Evolutionary conservation across 1,140 invertebrate genomes (phyloP).

Genomic region (Sycobia sp.): DNA sequence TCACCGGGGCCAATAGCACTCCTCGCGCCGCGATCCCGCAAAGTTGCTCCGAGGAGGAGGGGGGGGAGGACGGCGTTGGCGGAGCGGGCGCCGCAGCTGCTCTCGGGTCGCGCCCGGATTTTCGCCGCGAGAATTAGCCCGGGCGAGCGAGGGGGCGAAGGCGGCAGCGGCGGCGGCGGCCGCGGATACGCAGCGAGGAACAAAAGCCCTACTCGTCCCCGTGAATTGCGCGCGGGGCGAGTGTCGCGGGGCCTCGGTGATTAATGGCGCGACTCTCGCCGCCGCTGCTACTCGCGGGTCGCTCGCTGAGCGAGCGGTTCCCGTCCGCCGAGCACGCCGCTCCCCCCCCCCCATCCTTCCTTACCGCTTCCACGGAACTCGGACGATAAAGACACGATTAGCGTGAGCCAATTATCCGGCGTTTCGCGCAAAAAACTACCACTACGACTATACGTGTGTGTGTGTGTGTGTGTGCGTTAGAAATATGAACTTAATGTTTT

Average conservation of each 20-base stretch:
- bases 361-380: not conserved
- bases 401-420: conserved; percentile 18
- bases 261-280: no score
- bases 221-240: conserved; percentile 18
- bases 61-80: no score
- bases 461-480: no score
- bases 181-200: no score
- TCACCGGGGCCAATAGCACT: no score
- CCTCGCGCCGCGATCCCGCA: no score
- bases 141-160: not conserved
- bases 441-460: conserved; percentile 1
- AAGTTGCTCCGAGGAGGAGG: no score
- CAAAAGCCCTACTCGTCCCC: conserved; percentile 26
- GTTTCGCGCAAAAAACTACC: conserved; percentile 14
- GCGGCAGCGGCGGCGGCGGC: no score
- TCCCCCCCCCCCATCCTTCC: not conserved
- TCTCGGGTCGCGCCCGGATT: not conserved
- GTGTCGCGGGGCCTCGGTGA: no score
- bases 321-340: no score
- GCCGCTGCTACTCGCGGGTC: not conserved
- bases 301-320: no score
- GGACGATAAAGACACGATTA: conserved; percentile 27
- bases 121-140: conserved; percentile 10
- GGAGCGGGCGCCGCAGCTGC: conserved; percentile 1
- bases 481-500: conserved; percentile 9